phyloP scores from a whole-genome alignment of 2,797 vertebrate species.

The Aeoliscus strigatus region DNA sequence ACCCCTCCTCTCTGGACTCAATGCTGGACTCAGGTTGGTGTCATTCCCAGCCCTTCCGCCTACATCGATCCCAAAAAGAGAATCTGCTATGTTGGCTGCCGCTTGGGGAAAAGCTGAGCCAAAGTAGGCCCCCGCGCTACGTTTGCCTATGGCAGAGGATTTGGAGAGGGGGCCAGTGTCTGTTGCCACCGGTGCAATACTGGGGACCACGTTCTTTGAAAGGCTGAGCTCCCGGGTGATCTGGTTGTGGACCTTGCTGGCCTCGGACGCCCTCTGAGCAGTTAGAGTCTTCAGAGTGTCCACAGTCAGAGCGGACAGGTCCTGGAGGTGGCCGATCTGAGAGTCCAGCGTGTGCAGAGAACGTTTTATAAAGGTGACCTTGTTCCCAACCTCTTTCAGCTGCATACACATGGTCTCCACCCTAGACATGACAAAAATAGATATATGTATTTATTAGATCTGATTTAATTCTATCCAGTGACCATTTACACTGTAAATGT shows the following conservation, averaged over 20 bases:
- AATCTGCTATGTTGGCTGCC: constrained; percentile 81
- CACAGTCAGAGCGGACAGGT: constrained; percentile 94
- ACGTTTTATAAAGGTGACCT: constrained; percentile 96
- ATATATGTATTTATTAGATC: no score
- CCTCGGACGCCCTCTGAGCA: constrained; percentile 94
- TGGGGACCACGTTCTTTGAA: constrained; percentile 92
- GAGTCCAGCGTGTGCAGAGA: constrained; percentile 96
- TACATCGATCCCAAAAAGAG: constrained; percentile 80
- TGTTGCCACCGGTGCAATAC: constrained; percentile 77
- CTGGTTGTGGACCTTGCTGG: constrained; percentile 96
- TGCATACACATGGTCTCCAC: constrained; percentile 97
- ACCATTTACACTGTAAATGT: no score
- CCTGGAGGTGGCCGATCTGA: constrained; percentile 99
- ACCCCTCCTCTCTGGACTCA: constrained; percentile 77
- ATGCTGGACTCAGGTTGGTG: constrained; percentile 41
- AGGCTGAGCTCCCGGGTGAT: constrained; percentile 95
- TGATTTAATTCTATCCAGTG: no score
- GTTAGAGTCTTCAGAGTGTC: constrained; percentile 96
- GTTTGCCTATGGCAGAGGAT: constrained; percentile 86
- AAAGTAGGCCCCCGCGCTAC: constrained; percentile 81
- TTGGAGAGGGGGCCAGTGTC: constrained; percentile 82
- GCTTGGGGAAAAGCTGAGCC: constrained; percentile 82
- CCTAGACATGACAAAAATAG: constrained; percentile 64
- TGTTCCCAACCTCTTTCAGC: constrained; percentile 95
- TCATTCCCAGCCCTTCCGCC: constrained; percentile 65